These are phyloP conservation scores for Brachionus calyciflorus DNA, from an alignment of 1,140 invertebrate species.

Conservation along the genomic window DNA sequence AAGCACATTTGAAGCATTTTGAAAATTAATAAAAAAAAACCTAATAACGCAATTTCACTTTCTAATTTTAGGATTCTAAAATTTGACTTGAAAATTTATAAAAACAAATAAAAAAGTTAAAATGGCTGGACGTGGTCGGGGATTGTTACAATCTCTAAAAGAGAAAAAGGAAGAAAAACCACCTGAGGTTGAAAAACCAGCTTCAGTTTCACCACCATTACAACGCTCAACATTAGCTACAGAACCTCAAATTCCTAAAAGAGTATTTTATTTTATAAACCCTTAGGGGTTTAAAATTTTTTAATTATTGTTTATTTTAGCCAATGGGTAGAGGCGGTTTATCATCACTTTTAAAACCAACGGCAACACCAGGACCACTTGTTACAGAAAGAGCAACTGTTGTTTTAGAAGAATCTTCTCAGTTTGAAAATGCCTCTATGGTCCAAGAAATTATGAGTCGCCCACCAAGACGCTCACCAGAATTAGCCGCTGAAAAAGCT, in stretches of 20 bases:
- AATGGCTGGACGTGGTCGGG: constrained; percentile 18
- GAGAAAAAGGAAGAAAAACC: constrained; percentile 39
- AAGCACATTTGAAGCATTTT: not conserved
- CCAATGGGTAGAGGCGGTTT: not conserved
- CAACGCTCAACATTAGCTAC: not conserved
- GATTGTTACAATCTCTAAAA: constrained; percentile 13
- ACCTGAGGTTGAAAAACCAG: not conserved
- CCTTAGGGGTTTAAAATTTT: not conserved
- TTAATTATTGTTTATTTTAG: not conserved
- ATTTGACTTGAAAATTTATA: not conserved
- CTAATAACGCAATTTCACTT: constrained; percentile 31
- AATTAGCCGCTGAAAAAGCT: not conserved
- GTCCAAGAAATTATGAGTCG: not conserved
- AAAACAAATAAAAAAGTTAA: constrained; percentile 2
- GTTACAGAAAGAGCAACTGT: not conserved
- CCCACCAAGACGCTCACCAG: not conserved
- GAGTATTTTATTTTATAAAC: not conserved
- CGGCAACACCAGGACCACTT: not conserved
- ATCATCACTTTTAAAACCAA: not conserved
- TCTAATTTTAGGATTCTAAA: not conserved
- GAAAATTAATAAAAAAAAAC: not conserved
- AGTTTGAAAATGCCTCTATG: constrained; percentile 5
- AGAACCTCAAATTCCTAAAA: not conserved
- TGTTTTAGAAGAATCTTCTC: not conserved
- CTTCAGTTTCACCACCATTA: not conserved